Base-by-base conservation (phyloP, 2,888 invertebrate genomes). In the Parnassius glacialis region DNA sequence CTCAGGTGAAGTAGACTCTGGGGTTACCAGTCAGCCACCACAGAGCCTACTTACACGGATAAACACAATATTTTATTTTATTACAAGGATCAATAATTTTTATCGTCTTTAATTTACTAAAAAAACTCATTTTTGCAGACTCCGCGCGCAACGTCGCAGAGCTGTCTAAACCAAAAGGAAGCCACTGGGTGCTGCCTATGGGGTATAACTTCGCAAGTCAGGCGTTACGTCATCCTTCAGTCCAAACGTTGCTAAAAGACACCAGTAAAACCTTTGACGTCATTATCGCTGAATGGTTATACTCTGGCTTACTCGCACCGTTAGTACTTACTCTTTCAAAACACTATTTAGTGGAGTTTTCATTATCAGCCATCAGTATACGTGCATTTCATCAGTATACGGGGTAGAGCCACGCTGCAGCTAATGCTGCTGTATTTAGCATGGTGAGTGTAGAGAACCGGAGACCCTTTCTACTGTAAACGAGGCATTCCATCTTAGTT, bases 271-370 rank as follows among this genome's bases (percentile, higher is more conserved):
- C 63, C 7, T 84, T 80, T 58, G 83, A 85, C 52, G 67, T 71
- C 2, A 82, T 85, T 12, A 45, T 85, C 3, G 82, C 74, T 0
- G 81, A 85, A 52, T 85, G 85, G 85, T 81, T 73, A 65, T 78
- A 78, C 65, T 75, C 76, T 10, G 77, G 79, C 2, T 70, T 85
- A 9, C 63, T 85, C 12, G 81, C 85, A 3, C 84, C 85, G 85
- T 85, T 57, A 80, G 85, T 75, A 54, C 16, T 16, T 42, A 16
- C 12, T n/a, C n/a, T 20, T 34, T 47, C 34, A 3, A 34, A 10
- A 16, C 45, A 45, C 43, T 10, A 43, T 34, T 34, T 34, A 34
- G 7, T 52, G 11, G 13, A 52, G 5, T 11, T 34, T n/a, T 25
- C 25, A 34, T 34, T 34, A 34, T 34, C 34, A 34, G 34, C 34